These are phyloP conservation scores for Paramormyrops kingsleyae DNA, from an alignment of 2,113 vertebrate species.

Conservation along the genomic window DNA sequence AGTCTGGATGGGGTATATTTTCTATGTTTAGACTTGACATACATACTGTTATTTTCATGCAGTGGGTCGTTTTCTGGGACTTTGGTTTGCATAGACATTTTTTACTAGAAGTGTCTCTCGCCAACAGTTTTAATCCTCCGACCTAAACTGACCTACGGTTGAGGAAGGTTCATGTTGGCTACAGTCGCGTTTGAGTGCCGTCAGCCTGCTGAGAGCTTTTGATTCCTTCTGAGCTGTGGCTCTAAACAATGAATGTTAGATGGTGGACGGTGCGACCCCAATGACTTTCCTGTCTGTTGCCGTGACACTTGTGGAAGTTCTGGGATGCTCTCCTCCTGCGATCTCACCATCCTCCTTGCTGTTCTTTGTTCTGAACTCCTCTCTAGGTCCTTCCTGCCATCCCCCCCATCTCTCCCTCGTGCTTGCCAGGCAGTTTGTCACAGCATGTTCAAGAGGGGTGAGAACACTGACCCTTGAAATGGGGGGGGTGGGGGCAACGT, in stretches of 20 bases:
- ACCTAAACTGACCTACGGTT: background rate
- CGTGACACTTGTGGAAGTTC: background rate
- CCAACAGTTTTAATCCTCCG: background rate
- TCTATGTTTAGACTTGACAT: background rate
- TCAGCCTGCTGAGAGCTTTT: background rate
- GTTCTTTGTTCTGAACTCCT: background rate
- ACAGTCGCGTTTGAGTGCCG: background rate
- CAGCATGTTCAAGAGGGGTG: background rate
- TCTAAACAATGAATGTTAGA: background rate
- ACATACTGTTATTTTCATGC: background rate
- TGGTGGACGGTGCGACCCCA: background rate
- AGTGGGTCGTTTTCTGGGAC: background rate
- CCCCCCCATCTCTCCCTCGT: background rate
- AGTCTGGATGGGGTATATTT: background rate
- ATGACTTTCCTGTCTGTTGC: background rate
- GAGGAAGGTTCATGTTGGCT: background rate
- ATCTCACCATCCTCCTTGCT: background rate
- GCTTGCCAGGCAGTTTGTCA: constrained; percentile 6
- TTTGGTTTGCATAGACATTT: background rate
- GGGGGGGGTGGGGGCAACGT: background rate
- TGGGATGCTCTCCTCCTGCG: background rate
- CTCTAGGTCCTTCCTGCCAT: background rate
- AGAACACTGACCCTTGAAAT: constrained; percentile 2
- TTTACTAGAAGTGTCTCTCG: background rate
- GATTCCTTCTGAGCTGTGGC: background rate